Percentiles rank a stretch among this genome's conserved stretches.
These are phyloP conservation scores for Fregata magnificens DNA, from an alignment of 2,113 vertebrate genomes.

Conservation along the genomic window DNA sequence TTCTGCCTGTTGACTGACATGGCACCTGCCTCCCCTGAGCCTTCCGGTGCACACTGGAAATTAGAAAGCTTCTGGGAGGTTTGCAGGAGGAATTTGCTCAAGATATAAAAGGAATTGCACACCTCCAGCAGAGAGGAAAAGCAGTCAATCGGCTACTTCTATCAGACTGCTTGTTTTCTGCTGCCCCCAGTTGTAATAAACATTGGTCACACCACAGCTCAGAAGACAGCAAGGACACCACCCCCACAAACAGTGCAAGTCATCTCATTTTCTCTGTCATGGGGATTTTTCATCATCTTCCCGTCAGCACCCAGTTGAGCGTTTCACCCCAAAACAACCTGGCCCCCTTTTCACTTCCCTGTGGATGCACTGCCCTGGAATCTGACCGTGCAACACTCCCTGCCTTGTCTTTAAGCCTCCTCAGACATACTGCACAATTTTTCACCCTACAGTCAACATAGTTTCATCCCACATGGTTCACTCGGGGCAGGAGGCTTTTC, in stretches of 20 bases:
- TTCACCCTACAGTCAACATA: not conserved
- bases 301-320: not conserved
- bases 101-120: not conserved
- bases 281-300: not conserved
- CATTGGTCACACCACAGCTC: not conserved
- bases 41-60: not conserved
- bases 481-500: not conserved
- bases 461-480: not conserved
- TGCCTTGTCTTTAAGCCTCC: not conserved
- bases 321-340: not conserved
- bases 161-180: not conserved
- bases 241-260: not conserved
- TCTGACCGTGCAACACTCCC: not conserved
- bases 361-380: accelerated
- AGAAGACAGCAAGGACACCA: not conserved
- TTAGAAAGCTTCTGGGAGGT: not conserved
- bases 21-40: accelerated
- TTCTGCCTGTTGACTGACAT: no score
- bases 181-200: not conserved
- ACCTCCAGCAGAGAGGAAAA: not conserved
- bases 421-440: not conserved
- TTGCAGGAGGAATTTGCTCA: not conserved
- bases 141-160: not conserved
- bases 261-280: not conserved
- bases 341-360: not conserved